phyloP scores from a whole-genome alignment of 2,797 vertebrate genomes.

The Channa striata region DNA sequence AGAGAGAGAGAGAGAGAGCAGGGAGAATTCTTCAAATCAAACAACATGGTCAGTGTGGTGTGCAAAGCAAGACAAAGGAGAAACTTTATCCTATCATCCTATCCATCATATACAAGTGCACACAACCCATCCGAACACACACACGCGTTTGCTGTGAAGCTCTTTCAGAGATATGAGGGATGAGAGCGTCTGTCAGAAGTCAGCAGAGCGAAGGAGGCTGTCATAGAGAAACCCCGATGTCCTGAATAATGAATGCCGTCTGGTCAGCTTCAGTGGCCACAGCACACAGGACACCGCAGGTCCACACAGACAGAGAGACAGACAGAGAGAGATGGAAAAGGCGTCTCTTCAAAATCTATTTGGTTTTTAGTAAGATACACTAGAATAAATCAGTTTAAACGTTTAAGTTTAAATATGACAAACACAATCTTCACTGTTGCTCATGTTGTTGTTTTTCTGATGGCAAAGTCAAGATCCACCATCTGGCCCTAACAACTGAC shows the following conservation, averaged over 20 bases:
- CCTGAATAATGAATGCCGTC: conserved; percentile 79
- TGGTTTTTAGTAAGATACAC: conserved; percentile 2
- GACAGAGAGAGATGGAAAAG: neutral
- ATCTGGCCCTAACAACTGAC: conserved; percentile 59
- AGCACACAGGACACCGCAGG: conserved; percentile 67
- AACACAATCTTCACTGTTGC: neutral
- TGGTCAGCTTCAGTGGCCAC: conserved; percentile 68
- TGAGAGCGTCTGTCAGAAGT: conserved; percentile 75
- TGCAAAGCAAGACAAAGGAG: conserved; percentile 54
- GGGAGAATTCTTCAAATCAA: conserved; percentile 17
- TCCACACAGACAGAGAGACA: conserved; percentile 12
- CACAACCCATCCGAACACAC: conserved; percentile 31
- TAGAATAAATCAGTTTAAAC: neutral
- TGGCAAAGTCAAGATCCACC: conserved; percentile 46
- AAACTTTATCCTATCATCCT: conserved; percentile 60
- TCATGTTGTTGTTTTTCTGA: conserved; percentile 44
- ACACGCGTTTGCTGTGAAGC: conserved; percentile 46
- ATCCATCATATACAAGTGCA: conserved; percentile 20
- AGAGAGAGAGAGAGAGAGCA: too few relatives aligned
- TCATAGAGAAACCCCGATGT: conserved; percentile 71
- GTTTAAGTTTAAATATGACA: neutral
- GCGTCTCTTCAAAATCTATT: conserved; percentile 26
- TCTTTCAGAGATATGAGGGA: conserved; percentile 65
- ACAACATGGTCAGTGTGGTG: conserved; percentile 19
- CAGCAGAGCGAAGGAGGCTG: conserved; percentile 61